Evolutionary conservation across 2,888 invertebrate species (phyloP).

Genomic region (Thera britannica): DNA sequence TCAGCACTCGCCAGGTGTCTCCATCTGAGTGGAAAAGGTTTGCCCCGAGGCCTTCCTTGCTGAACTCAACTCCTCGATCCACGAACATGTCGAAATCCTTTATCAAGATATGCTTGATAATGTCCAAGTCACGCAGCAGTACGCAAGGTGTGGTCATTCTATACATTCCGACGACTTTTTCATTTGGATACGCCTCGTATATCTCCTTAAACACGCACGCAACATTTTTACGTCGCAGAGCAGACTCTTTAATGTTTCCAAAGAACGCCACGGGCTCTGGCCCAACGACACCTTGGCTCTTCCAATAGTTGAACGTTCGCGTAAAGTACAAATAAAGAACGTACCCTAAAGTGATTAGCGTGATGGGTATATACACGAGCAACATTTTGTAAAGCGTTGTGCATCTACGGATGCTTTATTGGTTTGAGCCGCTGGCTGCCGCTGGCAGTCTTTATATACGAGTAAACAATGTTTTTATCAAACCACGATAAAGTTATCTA

Average conservation of each 20-base stretch:
- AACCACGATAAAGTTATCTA: background rate
- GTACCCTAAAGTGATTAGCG: conserved; percentile 12
- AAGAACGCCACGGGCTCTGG: conserved; percentile 55
- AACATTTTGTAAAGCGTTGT: conserved; percentile 2
- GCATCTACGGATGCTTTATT: background rate
- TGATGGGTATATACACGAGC: background rate
- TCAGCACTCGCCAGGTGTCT: conserved; percentile 58
- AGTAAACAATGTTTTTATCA: too few relatives aligned
- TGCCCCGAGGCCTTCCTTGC: conserved; percentile 55
- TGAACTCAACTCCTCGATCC: conserved; percentile 59
- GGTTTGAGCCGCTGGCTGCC: background rate
- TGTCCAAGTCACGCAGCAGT: conserved; percentile 60
- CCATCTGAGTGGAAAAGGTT: conserved; percentile 63
- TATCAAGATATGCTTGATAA: conserved; percentile 61
- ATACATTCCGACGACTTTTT: conserved; percentile 63
- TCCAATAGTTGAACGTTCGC: conserved; percentile 61
- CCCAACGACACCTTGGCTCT: conserved; percentile 50
- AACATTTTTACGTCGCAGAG: conserved; percentile 17
- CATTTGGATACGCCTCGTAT: conserved; percentile 55
- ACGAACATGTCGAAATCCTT: conserved; percentile 62
- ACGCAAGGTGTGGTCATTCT: conserved; percentile 58
- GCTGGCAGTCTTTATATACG: background rate
- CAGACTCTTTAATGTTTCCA: conserved; percentile 55
- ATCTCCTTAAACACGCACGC: conserved; percentile 21
- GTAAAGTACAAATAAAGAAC: conserved; percentile 54